Conservation (phyloP, 2,888 invertebrate species). For the Liopterus haemorrhoidalis region DNA sequence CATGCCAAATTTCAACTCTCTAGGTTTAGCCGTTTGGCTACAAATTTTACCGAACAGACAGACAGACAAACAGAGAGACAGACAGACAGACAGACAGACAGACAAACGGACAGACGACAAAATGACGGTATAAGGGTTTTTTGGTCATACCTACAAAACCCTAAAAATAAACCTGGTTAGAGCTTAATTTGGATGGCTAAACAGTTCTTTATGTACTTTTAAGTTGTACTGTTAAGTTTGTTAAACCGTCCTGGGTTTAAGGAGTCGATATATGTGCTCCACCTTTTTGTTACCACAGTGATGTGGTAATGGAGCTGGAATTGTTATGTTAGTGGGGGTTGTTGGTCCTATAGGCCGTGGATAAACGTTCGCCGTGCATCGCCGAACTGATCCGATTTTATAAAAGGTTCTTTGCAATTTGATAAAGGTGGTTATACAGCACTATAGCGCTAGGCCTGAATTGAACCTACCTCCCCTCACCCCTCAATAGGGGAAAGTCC, state of each 20-base stretch:
- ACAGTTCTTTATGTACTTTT: too few species aligned
- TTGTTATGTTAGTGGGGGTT: background rate
- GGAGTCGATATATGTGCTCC: background rate
- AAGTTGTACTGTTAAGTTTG: too few species aligned
- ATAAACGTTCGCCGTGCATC: constrained; percentile 41
- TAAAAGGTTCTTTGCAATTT: constrained; percentile 45
- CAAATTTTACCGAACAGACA: too few species aligned
- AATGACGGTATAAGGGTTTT: too few species aligned
- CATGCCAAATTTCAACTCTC: too few species aligned
- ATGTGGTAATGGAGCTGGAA: background rate
- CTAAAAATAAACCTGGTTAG: too few species aligned
- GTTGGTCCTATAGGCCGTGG: constrained; percentile 30
- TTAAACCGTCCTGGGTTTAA: background rate
- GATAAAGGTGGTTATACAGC: constrained; percentile 44
- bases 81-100: too few species aligned
- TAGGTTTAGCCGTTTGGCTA: too few species aligned
- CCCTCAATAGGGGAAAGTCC: constrained; percentile 5
- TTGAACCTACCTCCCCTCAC: background rate
- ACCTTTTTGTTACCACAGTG: background rate
- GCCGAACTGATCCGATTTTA: constrained; percentile 44
- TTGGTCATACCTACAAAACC: too few species aligned
- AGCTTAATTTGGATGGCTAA: too few species aligned
- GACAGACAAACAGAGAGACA: too few species aligned
- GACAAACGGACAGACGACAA: too few species aligned
- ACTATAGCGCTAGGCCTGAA: constrained; percentile 39